A percentile compares a stretch with the other conserved stretches of the same genome.
These are phyloP conservation scores for Melanotaenia nigrans DNA, from an alignment of 2,797 vertebrate genomes.

Conservation along the genomic window DNA sequence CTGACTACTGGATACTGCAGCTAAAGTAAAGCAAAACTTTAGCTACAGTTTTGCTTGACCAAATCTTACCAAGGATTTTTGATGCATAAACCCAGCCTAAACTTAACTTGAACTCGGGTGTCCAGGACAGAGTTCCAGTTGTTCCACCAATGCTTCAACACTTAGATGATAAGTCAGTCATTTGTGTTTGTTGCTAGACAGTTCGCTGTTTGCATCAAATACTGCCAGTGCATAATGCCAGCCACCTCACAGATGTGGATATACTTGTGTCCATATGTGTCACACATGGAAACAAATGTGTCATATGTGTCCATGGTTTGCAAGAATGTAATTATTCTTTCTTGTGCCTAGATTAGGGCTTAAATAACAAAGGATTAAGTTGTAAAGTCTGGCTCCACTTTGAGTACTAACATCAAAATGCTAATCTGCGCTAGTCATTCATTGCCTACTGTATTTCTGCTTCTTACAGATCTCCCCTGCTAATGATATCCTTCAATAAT, in stretches of 20 bases:
- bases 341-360: background rate
- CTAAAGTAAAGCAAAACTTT: too few relatives aligned
- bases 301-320: background rate
- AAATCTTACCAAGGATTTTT: too few relatives aligned
- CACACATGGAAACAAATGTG: too few relatives aligned
- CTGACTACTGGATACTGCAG: too few relatives aligned
- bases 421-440: background rate
- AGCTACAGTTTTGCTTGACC: too few relatives aligned
- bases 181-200: background rate
- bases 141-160: background rate
- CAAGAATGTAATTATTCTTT: background rate
- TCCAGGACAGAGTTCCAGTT: background rate
- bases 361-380: background rate
- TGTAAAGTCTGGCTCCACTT: background rate
- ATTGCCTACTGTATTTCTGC: slow-evolving; percentile 17
- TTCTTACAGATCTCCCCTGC: slow-evolving; percentile 11
- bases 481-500: slow-evolving; percentile 21
- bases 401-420: background rate
- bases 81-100: background rate
- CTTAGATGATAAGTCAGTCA: background rate
- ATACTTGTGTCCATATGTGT: background rate
- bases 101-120: background rate
- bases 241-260: background rate
- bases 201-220: background rate
- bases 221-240: background rate